Conservation (phyloP, 2,113 vertebrate species). For the Elephantulus edwardii region DNA sequence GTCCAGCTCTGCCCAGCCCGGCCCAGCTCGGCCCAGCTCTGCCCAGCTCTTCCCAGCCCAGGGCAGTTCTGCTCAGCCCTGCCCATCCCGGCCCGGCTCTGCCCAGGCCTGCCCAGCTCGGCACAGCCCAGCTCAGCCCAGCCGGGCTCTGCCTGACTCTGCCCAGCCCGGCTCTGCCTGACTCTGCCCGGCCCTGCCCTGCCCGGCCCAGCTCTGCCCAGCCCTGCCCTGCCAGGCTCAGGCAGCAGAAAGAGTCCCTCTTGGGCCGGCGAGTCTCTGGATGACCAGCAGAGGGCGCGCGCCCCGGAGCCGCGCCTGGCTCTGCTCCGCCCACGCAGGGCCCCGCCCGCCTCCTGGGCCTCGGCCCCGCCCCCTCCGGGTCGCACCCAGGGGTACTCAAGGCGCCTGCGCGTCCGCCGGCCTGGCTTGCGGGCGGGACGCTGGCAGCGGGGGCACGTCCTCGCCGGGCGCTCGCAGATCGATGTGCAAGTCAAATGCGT, state of each 20-base stretch:
- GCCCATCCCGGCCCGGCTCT: neutral
- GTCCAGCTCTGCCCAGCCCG: too few relatives aligned
- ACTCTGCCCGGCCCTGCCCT: neutral
- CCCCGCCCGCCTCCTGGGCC: too few relatives aligned
- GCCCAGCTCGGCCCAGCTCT: too few relatives aligned
- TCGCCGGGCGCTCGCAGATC: neutral
- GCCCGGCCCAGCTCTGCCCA: neutral
- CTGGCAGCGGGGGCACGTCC: neutral
- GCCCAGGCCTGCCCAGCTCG: too few relatives aligned
- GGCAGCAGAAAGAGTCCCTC: accelerated
- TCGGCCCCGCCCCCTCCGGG: accelerated
- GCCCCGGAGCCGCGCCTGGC: neutral
- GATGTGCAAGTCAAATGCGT: slow-evolving; percentile 84
- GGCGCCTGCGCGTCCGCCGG: neutral
- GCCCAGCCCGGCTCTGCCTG: accelerated
- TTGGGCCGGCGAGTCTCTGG: neutral
- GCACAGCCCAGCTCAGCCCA: neutral
- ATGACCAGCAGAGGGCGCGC: slow-evolving; percentile 51
- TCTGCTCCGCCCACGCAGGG: accelerated
- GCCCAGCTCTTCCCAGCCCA: too few relatives aligned
- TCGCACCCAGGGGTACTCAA: neutral
- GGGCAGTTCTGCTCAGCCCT: too few relatives aligned
- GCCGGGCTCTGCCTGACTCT: neutral
- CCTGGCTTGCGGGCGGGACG: neutral
- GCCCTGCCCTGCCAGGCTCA: accelerated